Conservation (phyloP, 1,140 invertebrate species). For the Calycopis cecrops region DNA sequence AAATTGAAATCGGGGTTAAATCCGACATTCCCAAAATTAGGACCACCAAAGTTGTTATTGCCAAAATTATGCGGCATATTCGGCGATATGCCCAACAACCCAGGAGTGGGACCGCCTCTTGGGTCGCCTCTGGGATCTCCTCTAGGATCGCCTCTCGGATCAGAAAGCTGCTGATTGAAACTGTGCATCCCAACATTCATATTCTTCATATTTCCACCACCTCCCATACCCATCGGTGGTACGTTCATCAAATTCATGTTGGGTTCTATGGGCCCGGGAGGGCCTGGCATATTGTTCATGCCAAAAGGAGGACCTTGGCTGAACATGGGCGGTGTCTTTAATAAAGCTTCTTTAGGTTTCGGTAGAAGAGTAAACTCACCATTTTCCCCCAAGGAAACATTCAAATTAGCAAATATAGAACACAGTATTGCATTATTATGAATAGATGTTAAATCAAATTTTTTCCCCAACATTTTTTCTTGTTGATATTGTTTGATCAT, state of each 20-base stretch:
- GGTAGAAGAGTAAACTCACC: conserved; percentile 74
- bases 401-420: conserved; percentile 76
- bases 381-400: conserved; percentile 73
- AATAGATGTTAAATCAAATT: conserved; percentile 72
- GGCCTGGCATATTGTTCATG: conserved; percentile 53
- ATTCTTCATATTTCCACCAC: conserved; percentile 48
- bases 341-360: conserved; percentile 60
- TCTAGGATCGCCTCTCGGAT: conserved; percentile 54
- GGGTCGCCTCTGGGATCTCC: conserved; percentile 33
- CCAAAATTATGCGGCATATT: conserved; percentile 70
- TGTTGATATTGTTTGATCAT: conserved; percentile 77
- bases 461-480: conserved; percentile 69
- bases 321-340: conserved; percentile 67
- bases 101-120: conserved; percentile 57
- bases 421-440: conserved; percentile 71
- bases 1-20: conserved; percentile 68
- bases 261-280: conserved; percentile 43
- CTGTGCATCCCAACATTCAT: conserved; percentile 60
- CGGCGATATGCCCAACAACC: conserved; percentile 66
- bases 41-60: conserved; percentile 54
- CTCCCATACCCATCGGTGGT: conserved; percentile 64
- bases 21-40: conserved; percentile 60
- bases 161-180: conserved; percentile 52
- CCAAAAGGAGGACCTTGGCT: conserved; percentile 52
- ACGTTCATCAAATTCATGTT: conserved; percentile 65